phyloP scores from a whole-genome alignment of 2,888 invertebrate species.

The Neria commutata region DNA sequence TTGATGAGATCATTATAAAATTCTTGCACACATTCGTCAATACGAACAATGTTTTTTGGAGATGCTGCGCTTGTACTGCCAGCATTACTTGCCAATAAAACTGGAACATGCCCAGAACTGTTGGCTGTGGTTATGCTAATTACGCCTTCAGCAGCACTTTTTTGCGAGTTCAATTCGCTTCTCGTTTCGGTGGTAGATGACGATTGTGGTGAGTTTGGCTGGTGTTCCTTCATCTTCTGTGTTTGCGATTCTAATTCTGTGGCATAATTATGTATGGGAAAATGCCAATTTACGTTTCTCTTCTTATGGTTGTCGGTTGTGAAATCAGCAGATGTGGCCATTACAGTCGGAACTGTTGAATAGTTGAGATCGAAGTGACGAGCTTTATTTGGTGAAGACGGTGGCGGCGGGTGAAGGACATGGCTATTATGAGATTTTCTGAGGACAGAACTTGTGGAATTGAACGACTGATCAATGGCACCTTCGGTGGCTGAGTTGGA shows the following conservation, averaged over 20 bases:
- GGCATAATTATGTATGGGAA: slow-evolving; percentile 57
- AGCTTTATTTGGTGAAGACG: too few species aligned
- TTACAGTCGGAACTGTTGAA: slow-evolving; percentile 26
- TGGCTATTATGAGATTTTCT: too few species aligned
- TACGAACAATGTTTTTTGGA: slow-evolving; percentile 17
- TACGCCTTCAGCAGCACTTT: slow-evolving; percentile 15
- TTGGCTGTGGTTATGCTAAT: too few species aligned
- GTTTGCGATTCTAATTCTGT: too few species aligned
- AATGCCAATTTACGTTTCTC: slow-evolving; percentile 61
- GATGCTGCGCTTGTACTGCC: neutral
- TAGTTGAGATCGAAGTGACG: slow-evolving; percentile 29
- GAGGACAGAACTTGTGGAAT: too few species aligned
- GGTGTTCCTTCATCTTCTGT: slow-evolving; percentile 50
- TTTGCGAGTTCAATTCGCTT: slow-evolving; percentile 34
- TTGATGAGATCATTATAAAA: slow-evolving; percentile 40
- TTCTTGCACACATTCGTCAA: slow-evolving; percentile 38
- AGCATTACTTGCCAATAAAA: neutral
- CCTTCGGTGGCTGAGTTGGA: neutral
- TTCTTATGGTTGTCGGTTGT: slow-evolving; percentile 41
- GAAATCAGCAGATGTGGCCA: slow-evolving; percentile 34
- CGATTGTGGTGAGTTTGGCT: slow-evolving; percentile 41
- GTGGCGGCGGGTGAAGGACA: too few species aligned
- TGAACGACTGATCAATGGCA: neutral
- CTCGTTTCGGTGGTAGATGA: slow-evolving; percentile 32
- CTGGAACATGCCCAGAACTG: too few species aligned